Conservation (phyloP, 92 coral and sea anemone genomes). For the Isaurus tuberculatus region DNA sequence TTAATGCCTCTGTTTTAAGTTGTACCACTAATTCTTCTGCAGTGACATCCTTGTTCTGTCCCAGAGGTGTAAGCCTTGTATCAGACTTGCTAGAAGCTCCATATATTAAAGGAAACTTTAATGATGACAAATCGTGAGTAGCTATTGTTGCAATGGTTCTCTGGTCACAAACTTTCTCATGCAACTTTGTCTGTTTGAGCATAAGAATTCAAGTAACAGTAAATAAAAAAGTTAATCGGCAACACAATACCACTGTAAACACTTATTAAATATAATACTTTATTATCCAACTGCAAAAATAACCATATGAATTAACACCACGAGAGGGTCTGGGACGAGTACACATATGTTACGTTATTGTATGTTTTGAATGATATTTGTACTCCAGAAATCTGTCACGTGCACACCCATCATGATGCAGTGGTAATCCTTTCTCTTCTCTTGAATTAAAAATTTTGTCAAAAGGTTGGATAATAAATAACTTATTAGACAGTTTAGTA, state of each 20-base stretch:
- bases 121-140: constrained; percentile 77
- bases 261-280: no score
- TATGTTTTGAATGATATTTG: no score
- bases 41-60: constrained; percentile 75
- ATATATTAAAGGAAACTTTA: constrained; percentile 83
- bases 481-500: no score
- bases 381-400: no score
- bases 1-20: constrained; percentile 84
- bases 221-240: not conserved
- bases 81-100: constrained; percentile 72
- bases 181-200: constrained; percentile 82
- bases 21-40: constrained; percentile 82
- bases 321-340: no score
- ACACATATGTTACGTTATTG: no score
- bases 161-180: constrained; percentile 90
- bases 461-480: no score
- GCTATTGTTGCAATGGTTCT: constrained; percentile 95
- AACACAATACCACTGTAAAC: not conserved
- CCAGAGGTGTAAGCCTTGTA: constrained; percentile 79
- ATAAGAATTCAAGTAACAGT: not conserved
- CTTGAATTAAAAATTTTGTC: no score
- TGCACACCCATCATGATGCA: no score
- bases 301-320: no score
- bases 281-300: no score
- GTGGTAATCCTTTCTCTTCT: no score